Evolutionary conservation across 2,113 vertebrate species (phyloP).

Genomic region (Oncorhynchus tshawytscha): DNA sequence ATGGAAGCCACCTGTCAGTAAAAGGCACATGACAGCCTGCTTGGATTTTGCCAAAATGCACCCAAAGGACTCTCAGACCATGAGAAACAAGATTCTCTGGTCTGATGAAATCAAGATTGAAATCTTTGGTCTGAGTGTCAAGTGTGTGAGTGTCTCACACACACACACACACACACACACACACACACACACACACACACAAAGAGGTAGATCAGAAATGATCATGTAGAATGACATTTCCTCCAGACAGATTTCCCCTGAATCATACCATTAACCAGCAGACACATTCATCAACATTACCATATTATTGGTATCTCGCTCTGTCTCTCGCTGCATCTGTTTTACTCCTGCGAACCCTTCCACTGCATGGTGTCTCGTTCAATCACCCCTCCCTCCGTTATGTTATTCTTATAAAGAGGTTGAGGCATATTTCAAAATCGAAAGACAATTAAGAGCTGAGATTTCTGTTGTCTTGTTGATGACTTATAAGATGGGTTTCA

Average conservation of each 20-base stretch:
- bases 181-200: neutral
- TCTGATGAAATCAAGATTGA: too few species aligned
- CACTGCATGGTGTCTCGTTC: neutral
- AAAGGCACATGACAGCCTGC: too few species aligned
- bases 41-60: too few species aligned
- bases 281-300: constrained; percentile 4
- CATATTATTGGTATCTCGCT: neutral
- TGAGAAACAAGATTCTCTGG: too few species aligned
- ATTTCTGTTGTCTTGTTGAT: neutral
- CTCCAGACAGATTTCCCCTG: neutral
- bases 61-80: too few species aligned
- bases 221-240: neutral
- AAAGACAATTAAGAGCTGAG: neutral
- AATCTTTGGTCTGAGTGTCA: too few species aligned
- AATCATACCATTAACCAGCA: constrained; percentile 20
- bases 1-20: too few species aligned
- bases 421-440: neutral
- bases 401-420: neutral
- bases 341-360: neutral
- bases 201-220: neutral
- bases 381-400: neutral
- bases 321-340: neutral
- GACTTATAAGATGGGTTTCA: neutral
- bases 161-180: neutral
- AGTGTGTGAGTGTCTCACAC: too few species aligned